Conservation (phyloP, 92 coral and sea anemone species). For the Montipora capitata region DNA sequence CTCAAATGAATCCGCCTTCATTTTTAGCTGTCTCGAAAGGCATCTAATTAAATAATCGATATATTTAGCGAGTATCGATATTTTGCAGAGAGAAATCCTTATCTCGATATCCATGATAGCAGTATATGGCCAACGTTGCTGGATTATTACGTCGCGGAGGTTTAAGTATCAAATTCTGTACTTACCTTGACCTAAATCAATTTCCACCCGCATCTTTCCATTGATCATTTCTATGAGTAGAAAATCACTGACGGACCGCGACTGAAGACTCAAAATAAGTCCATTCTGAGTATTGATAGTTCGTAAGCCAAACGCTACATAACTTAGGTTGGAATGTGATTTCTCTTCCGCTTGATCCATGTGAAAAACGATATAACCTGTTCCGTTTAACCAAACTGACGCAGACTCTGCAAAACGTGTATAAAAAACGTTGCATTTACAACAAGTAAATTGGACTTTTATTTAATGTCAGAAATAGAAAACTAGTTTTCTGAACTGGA, state of each 20-base stretch:
- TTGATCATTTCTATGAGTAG: conserved; percentile 63
- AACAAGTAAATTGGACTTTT: too few species aligned
- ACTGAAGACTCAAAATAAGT: conserved; percentile 52
- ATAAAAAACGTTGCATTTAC: neutral
- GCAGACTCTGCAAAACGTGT: conserved; percentile 62
- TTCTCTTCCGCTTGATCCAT: conserved; percentile 70
- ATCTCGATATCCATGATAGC: too few species aligned
- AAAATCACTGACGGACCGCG: conserved; percentile 52
- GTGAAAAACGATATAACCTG: conserved; percentile 73
- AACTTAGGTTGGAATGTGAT: conserved; percentile 37
- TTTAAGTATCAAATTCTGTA: too few species aligned
- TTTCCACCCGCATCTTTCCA: conserved; percentile 64
- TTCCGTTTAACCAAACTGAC: conserved; percentile 79
- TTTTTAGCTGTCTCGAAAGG: too few species aligned
- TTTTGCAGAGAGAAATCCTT: too few species aligned
- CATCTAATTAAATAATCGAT: too few species aligned
- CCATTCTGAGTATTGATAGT: conserved; percentile 54
- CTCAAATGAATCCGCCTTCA: too few species aligned
- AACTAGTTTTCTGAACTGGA: too few species aligned
- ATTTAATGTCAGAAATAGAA: too few species aligned
- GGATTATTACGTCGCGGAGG: too few species aligned
- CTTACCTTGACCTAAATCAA: conserved; percentile 75
- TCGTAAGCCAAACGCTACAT: conserved; percentile 78
- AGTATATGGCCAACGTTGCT: too few species aligned
- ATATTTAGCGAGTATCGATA: too few species aligned